Base-by-base conservation (phyloP, 2,797 vertebrate genomes). In the Enteromius fasciolatus region DNA sequence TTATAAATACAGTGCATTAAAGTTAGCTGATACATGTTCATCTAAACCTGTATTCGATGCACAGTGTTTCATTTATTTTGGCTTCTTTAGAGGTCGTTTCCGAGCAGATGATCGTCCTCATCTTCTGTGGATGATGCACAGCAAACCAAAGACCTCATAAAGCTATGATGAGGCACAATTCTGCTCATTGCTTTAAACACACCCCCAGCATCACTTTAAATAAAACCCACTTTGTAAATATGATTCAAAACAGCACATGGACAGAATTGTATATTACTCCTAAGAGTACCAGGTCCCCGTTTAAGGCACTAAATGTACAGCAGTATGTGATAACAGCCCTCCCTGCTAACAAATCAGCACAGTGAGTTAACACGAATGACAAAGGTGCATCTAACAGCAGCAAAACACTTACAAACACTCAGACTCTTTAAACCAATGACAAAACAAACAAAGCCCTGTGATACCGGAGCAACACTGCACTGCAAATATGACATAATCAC, bases 281-380 rank as follows among this genome's bases (percentile, higher is more conserved):
- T 70, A 23, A 33, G 25, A 10, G 52, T 50, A 70, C 36, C 11
- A 61, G 52, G 54, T 48, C 52, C 50, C 36, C 20, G 6, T 17
- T 72, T 44, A 72, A 80, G 78, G 78, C 78, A 80, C 78, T 72
- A n/a, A 44, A 69, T 31, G 23, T 59, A 69, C 78, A 80, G 66
- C 64, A 69, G 9, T n/a, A 46, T 28, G 64, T 46, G 25, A 80
- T 63, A 17, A 20, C 17, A 28, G 59, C 15, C 23, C 59, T 61
- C 23, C 23, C 11, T 61, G 57, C 23, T 14, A 25, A 25, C 23
- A 61, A 15, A 57, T 68, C 76, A 66, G 5, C 57, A 44, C 59
- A 50, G 44, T 64, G 61, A 78, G 10, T 52, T 67, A n/a, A 23
- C 48, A n/a, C n/a, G 11, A 39, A 57, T 1, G 3, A 33, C 50